Percentiles rank a stretch among this genome's conserved stretches.
These are phyloP conservation scores for Hylomyscus alleni DNA, from an alignment of 2,797 vertebrate genomes.

Conservation along the genomic window DNA sequence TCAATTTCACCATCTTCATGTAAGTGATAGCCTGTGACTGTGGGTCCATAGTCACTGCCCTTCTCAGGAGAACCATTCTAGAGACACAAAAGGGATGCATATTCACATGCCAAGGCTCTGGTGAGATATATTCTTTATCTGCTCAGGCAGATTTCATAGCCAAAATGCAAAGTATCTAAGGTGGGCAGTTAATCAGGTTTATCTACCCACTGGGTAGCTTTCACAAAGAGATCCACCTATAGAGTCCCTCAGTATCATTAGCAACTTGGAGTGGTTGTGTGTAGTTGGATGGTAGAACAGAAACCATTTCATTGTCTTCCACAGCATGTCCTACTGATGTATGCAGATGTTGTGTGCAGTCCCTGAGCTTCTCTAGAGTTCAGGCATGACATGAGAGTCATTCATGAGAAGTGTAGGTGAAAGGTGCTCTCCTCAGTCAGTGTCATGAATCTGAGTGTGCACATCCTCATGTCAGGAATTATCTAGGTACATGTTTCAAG, in stretches of 20 bases:
- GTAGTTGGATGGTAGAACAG: no score
- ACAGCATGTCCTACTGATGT: not conserved
- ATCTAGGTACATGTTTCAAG: no score
- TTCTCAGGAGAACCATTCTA: not conserved
- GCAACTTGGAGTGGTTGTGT: not conserved
- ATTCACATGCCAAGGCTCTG: not conserved
- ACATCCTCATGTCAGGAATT: not conserved
- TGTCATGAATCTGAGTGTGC: no score
- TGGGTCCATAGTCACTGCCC: not conserved
- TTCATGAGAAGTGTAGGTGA: not conserved
- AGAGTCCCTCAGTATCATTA: not conserved
- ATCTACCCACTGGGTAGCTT: not conserved
- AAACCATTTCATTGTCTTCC: not conserved
- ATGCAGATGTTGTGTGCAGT: not conserved
- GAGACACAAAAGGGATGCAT: no score
- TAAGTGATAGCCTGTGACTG: not conserved
- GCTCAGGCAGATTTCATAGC: not conserved
- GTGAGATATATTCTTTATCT: not conserved
- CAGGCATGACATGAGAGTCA: not conserved
- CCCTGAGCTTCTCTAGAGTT: not conserved
- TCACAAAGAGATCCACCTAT: not conserved
- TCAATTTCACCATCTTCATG: no score
- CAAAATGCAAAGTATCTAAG: not conserved
- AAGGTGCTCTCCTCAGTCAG: not conserved
- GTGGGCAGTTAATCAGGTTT: not conserved